phyloP scores from a whole-genome alignment of 2,888 invertebrate genomes.

The Drosophila neonasuta region DNA sequence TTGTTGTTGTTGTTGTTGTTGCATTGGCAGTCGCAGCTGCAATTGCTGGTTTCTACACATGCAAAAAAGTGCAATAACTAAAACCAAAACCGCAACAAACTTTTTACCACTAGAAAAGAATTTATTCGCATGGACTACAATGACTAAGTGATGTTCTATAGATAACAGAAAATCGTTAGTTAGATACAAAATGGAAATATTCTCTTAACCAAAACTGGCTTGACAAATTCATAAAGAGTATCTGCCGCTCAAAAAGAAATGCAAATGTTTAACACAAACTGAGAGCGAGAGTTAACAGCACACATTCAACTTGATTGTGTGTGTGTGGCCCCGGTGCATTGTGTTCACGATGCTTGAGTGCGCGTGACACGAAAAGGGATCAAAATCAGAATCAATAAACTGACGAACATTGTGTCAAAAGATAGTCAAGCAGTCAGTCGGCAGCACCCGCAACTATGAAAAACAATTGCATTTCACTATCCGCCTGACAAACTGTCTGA shows the following conservation, averaged over 20 bases:
- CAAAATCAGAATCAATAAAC: conserved; percentile 46
- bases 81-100: conserved; percentile 44
- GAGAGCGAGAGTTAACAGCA: background rate
- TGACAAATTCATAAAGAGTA: background rate
- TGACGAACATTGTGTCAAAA: conserved; percentile 42
- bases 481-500: conserved; percentile 10
- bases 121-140: background rate
- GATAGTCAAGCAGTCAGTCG: conserved; percentile 12
- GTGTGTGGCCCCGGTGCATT: background rate
- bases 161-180: background rate
- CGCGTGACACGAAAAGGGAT: conserved; percentile 44
- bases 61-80: conserved; percentile 51
- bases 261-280: conserved; percentile 8
- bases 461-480: conserved; percentile 52
- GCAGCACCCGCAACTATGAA: conserved; percentile 15
- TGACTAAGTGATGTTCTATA: background rate
- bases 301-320: background rate
- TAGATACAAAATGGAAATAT: no score
- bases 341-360: conserved; percentile 35
- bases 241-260: background rate
- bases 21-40: background rate
- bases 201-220: background rate
- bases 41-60: conserved; percentile 13
- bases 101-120: conserved; percentile 20
- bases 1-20: background rate